Conservation (phyloP, 1,140 invertebrate species). For the Ruditapes philippinarum region DNA sequence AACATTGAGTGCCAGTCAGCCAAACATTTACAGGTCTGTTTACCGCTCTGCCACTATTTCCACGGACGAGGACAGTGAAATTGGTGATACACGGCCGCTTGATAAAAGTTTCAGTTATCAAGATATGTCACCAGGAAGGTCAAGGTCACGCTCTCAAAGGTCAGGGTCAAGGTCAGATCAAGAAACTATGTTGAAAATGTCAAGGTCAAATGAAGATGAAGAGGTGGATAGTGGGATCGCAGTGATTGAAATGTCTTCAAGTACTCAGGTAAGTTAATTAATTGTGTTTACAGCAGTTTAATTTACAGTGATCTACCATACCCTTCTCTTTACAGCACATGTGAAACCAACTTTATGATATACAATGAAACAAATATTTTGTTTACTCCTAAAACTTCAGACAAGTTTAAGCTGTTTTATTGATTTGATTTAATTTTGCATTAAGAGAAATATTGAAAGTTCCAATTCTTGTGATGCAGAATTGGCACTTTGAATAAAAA, state of each 20-base stretch:
- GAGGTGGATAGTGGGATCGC: conserved; percentile 56
- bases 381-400: too few species aligned
- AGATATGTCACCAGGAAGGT: conserved; percentile 16
- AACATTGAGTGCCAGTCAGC: conserved; percentile 55
- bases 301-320: too few species aligned
- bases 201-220: conserved; percentile 2
- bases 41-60: conserved; percentile 21
- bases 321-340: too few species aligned
- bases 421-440: too few species aligned
- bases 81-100: not conserved
- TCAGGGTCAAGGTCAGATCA: not conserved
- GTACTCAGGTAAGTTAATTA: conserved; percentile 36
- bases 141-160: conserved; percentile 39
- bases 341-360: too few species aligned
- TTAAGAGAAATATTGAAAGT: too few species aligned
- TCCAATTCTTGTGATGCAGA: too few species aligned
- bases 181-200: not conserved
- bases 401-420: too few species aligned
- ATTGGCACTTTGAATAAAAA: too few species aligned
- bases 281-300: not conserved
- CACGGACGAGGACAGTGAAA: conserved; percentile 53
- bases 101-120: conserved; percentile 47
- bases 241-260: conserved; percentile 35
- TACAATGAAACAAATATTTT: too few species aligned
- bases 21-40: conserved; percentile 49